Evolutionary conservation across 2,797 vertebrate genomes (phyloP).

Genomic region (Trematomus bernacchii): DNA sequence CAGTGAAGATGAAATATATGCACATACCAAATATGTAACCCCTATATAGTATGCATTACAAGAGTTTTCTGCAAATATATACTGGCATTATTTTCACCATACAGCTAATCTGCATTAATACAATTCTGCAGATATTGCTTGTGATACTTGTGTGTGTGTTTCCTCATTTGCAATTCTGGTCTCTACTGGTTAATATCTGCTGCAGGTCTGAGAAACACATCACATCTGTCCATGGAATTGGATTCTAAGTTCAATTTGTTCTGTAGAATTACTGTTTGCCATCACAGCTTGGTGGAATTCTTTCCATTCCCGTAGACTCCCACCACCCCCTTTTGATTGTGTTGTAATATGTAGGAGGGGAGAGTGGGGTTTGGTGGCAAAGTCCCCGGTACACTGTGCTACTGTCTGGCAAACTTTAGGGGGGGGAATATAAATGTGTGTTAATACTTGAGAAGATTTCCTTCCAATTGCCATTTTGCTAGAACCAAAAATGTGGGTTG

Average conservation of each 20-base stretch:
- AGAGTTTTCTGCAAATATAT: constrained; percentile 18
- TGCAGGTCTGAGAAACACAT: constrained; percentile 49
- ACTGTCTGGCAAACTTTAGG: constrained; percentile 23
- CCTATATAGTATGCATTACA: background rate
- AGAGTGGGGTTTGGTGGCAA: constrained; percentile 42
- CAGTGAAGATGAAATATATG: background rate
- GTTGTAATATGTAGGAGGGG: constrained; percentile 61
- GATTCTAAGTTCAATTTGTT: constrained; percentile 72
- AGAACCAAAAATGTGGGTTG: background rate
- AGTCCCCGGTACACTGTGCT: constrained; percentile 42
- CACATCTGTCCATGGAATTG: constrained; percentile 68
- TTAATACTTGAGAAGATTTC: constrained; percentile 10
- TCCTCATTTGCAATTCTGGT: constrained; percentile 45
- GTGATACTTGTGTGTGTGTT: constrained; percentile 24
- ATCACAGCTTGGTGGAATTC: constrained; percentile 50
- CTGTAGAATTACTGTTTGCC: constrained; percentile 70
- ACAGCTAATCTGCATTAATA: constrained; percentile 1
- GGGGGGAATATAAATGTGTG: constrained; percentile 23
- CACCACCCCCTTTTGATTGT: constrained; percentile 34
- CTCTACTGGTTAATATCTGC: constrained; percentile 37
- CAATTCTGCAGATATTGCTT: constrained; percentile 30
- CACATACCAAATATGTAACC: background rate
- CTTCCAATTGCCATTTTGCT: constrained; percentile 4
- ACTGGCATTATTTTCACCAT: constrained; percentile 10
- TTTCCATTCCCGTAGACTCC: constrained; percentile 8